Evolutionary conservation across 2,888 invertebrate genomes (phyloP), one percentile per base, ranked within the genome.

Genomic region (Drosophila fungiperda): DNA sequence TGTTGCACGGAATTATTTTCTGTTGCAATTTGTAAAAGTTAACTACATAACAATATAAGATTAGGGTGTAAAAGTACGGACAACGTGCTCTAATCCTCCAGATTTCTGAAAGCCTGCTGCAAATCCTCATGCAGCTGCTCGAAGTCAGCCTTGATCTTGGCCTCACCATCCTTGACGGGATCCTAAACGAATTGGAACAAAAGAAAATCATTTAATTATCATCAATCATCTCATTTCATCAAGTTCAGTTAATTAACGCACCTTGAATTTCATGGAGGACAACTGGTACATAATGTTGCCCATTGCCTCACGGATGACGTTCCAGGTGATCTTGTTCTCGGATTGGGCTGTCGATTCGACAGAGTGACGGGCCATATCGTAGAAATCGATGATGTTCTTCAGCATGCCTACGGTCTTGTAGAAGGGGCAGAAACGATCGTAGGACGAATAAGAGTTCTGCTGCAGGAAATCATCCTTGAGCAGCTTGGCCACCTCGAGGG

Each of bases 391-490:
- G 94, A 99, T 99, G 95, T 99, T 99, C 93, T 95, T 96, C 92
- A 99, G 93, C 99, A 99, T 99, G 87, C 99, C 99, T 71, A 98
- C 98, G 20, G 99, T 99, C 95, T 99, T 99, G 95, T 99, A 99
- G 95, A 99, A 99, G 91, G 99, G 99, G 92, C 99, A 99, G 95
- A 98, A 99, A 79, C 99, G 96, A 94, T 98, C 98, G 94, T 98
- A 98, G 1, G 97, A 94, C 5, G 98, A 97, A 94, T 98, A 97
- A 94, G 99, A 98, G 95, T 99, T 99, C 94, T 99, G 99, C 94
- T 99, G 99, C 92, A 99, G 94, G 95, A 99, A 99, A 94, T 99
- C 99, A 93, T 99, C 99, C 93, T 99, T 99, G 76, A 99, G 95
- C 87, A 99, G 94, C 94, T 98, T 99, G 89, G 99, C 99, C 53